Conservation (phyloP, 1,140 invertebrate genomes). For the Phthorimaea operculella region DNA sequence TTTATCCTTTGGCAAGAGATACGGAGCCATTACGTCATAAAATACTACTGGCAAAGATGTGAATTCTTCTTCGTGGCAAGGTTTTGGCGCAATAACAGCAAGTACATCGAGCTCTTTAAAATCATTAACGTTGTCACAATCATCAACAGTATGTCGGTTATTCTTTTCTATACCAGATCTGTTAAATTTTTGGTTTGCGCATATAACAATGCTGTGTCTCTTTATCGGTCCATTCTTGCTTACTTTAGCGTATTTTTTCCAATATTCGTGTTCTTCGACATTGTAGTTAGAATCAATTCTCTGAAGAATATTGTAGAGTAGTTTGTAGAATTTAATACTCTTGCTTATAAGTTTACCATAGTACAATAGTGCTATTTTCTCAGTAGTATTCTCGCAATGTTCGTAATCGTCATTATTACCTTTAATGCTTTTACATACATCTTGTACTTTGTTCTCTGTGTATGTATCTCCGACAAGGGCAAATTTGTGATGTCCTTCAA, state of each 20-base stretch:
- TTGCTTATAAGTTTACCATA: background rate
- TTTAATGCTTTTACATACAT: background rate
- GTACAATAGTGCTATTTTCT: background rate
- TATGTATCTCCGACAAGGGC: background rate
- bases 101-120: background rate
- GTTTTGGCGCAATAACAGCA: background rate
- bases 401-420: background rate
- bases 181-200: no score
- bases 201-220: no score
- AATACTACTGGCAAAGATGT: conserved; percentile 16
- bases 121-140: background rate
- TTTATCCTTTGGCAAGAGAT: conserved; percentile 3
- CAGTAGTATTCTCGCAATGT: background rate
- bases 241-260: no score
- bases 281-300: background rate
- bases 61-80: background rate
- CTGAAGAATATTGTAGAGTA: background rate
- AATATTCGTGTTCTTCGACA: background rate
- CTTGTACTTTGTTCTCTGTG: background rate
- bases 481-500: no score
- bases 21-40: conserved; percentile 10
- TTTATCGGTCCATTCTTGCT: no score
- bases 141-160: background rate
- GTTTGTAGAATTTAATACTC: background rate
- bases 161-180: background rate